These are phyloP conservation scores for Rhysida immarginata DNA, from an alignment of 1,140 invertebrate species.

Conservation along the genomic window DNA sequence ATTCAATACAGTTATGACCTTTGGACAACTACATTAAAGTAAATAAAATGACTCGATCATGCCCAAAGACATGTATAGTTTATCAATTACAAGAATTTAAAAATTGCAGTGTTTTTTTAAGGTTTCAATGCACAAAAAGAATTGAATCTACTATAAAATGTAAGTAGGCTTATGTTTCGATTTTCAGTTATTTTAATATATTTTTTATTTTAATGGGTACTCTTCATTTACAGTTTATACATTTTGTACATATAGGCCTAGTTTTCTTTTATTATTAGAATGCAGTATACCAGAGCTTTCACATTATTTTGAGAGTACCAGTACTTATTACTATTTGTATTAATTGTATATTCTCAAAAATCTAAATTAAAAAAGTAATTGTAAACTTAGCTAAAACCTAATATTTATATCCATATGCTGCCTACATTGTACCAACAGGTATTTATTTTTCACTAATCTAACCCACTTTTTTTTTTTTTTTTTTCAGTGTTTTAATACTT, in stretches of 20 bases:
- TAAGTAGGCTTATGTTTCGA: not conserved
- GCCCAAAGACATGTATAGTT: not conserved
- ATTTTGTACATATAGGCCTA: not conserved
- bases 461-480: no score
- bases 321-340: no score
- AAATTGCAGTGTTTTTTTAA: not conserved
- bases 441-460: no score
- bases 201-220: not conserved
- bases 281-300: no score
- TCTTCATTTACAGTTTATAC: not conserved
- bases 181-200: not conserved
- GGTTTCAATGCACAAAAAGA: not conserved
- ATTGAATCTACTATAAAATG: not conserved
- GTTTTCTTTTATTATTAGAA: not conserved
- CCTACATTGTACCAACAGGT: no score
- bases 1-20: not conserved
- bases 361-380: no score
- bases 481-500: not conserved
- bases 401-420: no score
- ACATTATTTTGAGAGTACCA: no score
- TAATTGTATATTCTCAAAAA: no score
- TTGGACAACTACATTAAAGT: not conserved
- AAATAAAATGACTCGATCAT: not conserved
- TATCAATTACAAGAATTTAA: not conserved
- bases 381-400: no score